These are phyloP conservation scores for Cryptocephalus moraei DNA, from an alignment of 2,888 invertebrate genomes.

Conservation along the genomic window DNA sequence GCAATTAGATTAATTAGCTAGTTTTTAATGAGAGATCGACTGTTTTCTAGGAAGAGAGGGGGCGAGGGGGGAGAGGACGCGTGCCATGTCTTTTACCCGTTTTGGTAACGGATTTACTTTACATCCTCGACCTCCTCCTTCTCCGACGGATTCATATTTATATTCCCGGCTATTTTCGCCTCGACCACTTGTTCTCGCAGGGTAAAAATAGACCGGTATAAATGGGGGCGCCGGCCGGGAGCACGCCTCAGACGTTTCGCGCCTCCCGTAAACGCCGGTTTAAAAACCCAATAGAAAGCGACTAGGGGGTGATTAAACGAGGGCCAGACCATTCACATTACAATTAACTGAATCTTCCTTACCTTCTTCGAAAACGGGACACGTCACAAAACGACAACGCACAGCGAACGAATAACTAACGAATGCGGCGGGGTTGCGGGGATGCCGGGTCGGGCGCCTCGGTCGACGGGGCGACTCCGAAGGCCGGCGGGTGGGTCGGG, in stretches of 20 bases:
- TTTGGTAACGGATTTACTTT: no score
- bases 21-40: no score
- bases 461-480: constrained; percentile 23
- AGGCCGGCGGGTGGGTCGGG: constrained; percentile 22
- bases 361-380: constrained; percentile 34
- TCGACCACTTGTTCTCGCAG: constrained; percentile 20
- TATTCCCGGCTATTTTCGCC: constrained; percentile 11
- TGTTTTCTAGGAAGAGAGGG: no score
- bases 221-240: constrained; percentile 1
- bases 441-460: constrained; percentile 31
- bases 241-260: constrained; percentile 20
- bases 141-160: background rate
- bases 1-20: no score
- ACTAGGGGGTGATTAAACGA: no score
- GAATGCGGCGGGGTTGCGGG: constrained; percentile 19
- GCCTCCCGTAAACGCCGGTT: constrained; percentile 5
- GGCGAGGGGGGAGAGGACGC: no score
- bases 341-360: constrained; percentile 18
- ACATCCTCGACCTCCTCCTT: no score
- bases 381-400: constrained; percentile 35
- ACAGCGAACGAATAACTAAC: constrained; percentile 35
- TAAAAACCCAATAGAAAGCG: no score
- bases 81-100: no score
- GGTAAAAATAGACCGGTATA: constrained; percentile 18
- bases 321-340: no score